Percentiles rank a stretch among this genome's conserved stretches.
These are phyloP conservation scores for Rhysida immarginata DNA, from an alignment of 1,140 invertebrate genomes.

Conservation along the genomic window DNA sequence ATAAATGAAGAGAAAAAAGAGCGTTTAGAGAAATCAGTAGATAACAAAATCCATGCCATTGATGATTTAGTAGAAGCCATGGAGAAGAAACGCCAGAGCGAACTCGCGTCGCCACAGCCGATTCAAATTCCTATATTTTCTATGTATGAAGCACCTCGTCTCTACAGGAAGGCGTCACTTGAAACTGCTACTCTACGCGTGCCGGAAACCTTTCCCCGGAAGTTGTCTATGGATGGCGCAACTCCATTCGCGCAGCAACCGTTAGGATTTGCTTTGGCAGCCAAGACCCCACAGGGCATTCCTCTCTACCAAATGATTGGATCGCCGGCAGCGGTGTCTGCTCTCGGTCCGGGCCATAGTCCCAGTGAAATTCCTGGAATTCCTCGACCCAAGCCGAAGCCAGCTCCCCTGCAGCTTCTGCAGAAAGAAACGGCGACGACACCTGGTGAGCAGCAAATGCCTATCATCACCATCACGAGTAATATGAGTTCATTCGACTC, in stretches of 20 bases:
- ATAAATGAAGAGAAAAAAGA: no score
- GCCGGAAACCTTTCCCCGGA: neutral
- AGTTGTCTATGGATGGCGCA: neutral
- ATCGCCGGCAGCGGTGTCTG: neutral
- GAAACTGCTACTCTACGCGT: neutral
- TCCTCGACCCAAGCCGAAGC: slow-evolving; percentile 16
- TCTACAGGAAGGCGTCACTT: neutral
- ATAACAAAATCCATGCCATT: slow-evolving; percentile 2
- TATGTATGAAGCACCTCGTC: neutral
- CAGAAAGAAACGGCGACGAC: neutral
- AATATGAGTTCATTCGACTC: slow-evolving; percentile 56
- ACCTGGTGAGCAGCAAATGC: slow-evolving; percentile 41
- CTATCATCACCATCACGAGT: slow-evolving; percentile 54
- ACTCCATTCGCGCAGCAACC: neutral
- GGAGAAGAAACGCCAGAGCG: neutral
- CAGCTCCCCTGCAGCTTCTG: slow-evolving; percentile 17
- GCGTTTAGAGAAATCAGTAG: neutral
- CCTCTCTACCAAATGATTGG: neutral
- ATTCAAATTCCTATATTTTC: slow-evolving; percentile 4
- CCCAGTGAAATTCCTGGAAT: slow-evolving; percentile 6
- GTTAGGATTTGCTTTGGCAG: neutral
- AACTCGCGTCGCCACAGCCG: neutral
- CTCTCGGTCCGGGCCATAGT: slow-evolving; percentile 7
- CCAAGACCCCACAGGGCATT: neutral
- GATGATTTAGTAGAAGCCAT: neutral